Evolutionary conservation across 2,797 vertebrate genomes (phyloP), one percentile per base, ranked within the genome.

Genomic region (Hapalemur alaotrensis): DNA sequence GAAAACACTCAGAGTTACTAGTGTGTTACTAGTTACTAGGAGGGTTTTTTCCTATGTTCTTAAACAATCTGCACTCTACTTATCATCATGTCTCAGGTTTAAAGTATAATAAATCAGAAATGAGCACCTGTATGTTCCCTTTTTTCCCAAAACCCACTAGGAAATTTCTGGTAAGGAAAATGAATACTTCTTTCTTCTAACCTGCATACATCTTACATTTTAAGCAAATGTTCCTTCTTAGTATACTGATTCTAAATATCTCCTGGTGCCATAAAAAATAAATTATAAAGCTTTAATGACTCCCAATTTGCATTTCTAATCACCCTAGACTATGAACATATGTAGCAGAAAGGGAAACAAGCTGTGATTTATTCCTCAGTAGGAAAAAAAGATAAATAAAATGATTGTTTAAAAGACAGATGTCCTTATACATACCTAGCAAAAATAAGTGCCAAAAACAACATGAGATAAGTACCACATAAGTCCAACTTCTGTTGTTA

Each of bases 381-480:
- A 11, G 22, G 2, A 18, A 4, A 18, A 22, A 43, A n/a, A 87
- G 61, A 91, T 93, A 95, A 95, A 80, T 78, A 82, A 94, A 43
- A 95, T 17, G 82, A 91, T 82, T 95, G 70, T 79, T 95, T 95
- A 73, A 69, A 95, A 84, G 89, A 95, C 90, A 96, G 91, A 94
- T 89, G 95, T 95, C 86, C 70, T 96, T 88, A 82, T 87, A 96
- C 93, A 91, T 69, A 91, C 28, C 32, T 54, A 79, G 72, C 79
- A 95, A 90, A 97, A 96, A 81, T 95, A 87, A 91, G 75, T 59
- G 38, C 17, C 35, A 89, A 93, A 69, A 96, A 50, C 79, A 86
- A 83, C 59, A 83, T 0, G 20, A 82, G 67, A 65, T 87, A 89
- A 95, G 54, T 57, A n/a, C 23, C 52, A 13, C 13, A 0, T 2